Base-by-base conservation (phyloP, 2,888 invertebrate genomes). In the Volucella zonaria region DNA sequence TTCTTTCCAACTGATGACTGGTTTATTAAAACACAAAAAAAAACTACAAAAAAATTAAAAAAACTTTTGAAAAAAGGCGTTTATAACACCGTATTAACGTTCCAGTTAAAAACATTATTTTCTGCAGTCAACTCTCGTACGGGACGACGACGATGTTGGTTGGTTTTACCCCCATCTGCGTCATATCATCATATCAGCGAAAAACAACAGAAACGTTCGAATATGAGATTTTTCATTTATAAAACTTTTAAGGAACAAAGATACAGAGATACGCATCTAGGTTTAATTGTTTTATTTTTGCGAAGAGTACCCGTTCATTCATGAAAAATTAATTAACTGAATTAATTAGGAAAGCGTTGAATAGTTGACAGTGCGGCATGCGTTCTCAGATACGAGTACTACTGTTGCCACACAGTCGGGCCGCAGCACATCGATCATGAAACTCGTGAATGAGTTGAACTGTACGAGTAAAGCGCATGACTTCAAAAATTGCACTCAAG, bases 301-400 rank as follows among this genome's bases (percentile, higher is more conserved):
- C 73, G 31, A 4, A 31, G 61, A 73, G 61, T 67, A 67, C 70
- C 14, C 38, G 49, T 83, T 80, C 83, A 83, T 83, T 83, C 75
- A 83, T 75, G 75, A 83, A 83, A 70, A 76, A 83, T 83, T 80
- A 83, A 83, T 83, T 80, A 80, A 76, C 75, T 71, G 83, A 75
- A 83, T 83, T 83, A 83, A 83, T 83, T 83, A 83, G 75, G 83
- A 75, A 70, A 80, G 61, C 75, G 61, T 58, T 58, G 51, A 51
- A 51, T 15, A 18, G 56, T 42, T 54, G 64, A 52, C 42, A 40
- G 56, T 40, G 31, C 45, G 62, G 64, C 58, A 73, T 77, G 80
- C 75, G 74, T 73, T 64, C 43, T 62, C 15, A 66, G 23, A 15
- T 51, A n/a, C 9, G 8, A 51, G 15, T 49, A 15, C 15, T 15